A percentile compares a stretch with the other conserved stretches of the same genome.
Evolutionary conservation across 2,888 invertebrate species (phyloP).

Genomic region (Melipona beecheii): DNA sequence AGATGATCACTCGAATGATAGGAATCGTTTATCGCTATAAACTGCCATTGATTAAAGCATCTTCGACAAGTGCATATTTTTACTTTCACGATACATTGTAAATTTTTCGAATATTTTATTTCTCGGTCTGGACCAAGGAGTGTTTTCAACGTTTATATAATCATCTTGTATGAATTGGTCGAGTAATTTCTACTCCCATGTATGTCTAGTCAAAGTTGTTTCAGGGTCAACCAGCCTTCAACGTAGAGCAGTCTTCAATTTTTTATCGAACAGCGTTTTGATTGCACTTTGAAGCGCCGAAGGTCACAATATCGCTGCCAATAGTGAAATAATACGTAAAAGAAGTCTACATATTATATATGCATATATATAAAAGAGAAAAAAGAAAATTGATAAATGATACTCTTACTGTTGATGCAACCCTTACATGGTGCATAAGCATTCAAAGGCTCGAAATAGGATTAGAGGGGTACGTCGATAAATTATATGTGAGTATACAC

Average conservation of each 20-base stretch:
- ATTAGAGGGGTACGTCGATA: constrained; percentile 49
- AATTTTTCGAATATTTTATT: constrained; percentile 7
- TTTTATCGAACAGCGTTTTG: constrained; percentile 61
- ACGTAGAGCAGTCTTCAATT: constrained; percentile 43
- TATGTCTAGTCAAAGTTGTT: constrained; percentile 38
- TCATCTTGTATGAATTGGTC: constrained; percentile 18
- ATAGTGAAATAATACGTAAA: constrained; percentile 55
- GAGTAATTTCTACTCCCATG: constrained; percentile 28
- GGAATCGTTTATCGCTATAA: constrained; percentile 1
- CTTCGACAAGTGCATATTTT: constrained; percentile 19
- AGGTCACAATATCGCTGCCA: constrained; percentile 62
- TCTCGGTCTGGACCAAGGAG: constrained; percentile 41
- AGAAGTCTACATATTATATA: constrained; percentile 36
- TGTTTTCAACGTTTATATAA: constrained; percentile 35
- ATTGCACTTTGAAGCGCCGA: constrained; percentile 68
- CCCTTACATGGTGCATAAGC: constrained; percentile 25
- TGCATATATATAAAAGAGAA: not conserved
- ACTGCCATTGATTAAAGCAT: constrained; percentile 14
- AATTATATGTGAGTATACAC: constrained; percentile 22
- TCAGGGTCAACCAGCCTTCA: constrained; percentile 45
- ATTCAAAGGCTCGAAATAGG: constrained; percentile 72
- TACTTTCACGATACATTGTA: constrained; percentile 28
- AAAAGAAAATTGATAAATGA: not conserved
- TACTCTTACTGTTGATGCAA: constrained; percentile 39
- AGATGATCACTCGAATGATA: constrained; percentile 8